Evolutionary conservation across 2,888 invertebrate genomes (phyloP).

Genomic region (Melolontha melolontha): DNA sequence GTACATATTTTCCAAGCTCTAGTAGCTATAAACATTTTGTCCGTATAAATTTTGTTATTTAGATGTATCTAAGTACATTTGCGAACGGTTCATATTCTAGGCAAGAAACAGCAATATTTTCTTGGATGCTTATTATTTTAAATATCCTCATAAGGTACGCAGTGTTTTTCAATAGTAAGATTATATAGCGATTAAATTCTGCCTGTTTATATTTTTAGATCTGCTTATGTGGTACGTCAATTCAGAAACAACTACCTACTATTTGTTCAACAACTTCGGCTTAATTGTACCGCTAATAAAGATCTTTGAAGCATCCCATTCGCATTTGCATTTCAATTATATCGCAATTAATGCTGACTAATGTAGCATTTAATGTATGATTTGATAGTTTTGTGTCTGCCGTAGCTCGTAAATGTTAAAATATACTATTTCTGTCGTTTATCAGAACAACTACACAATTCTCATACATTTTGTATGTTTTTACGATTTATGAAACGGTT

Average conservation of each 20-base stretch:
- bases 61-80: too few relatives aligned
- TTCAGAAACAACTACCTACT: background rate
- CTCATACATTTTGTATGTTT: background rate
- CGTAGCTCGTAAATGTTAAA: constrained; percentile 13
- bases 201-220: too few relatives aligned
- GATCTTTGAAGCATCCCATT: constrained; percentile 8
- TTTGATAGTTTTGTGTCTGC: constrained; percentile 28
- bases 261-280: constrained; percentile 14
- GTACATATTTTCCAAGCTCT: too few relatives aligned
- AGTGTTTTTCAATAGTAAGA: too few relatives aligned
- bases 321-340: constrained; percentile 28
- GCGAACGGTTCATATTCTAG: too few relatives aligned
- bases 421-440: constrained; percentile 20
- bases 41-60: too few relatives aligned
- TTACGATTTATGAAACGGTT: background rate
- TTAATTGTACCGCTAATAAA: constrained; percentile 23
- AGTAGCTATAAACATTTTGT: too few relatives aligned
- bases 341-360: constrained; percentile 20
- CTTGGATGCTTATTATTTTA: too few relatives aligned
- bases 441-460: background rate
- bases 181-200: too few relatives aligned
- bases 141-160: too few relatives aligned
- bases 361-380: constrained; percentile 19
- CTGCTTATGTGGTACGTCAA: too few relatives aligned
- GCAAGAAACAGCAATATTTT: too few relatives aligned